Base-by-base conservation (phyloP, 2,797 vertebrate species). In the Peromyscus nudipes region DNA sequence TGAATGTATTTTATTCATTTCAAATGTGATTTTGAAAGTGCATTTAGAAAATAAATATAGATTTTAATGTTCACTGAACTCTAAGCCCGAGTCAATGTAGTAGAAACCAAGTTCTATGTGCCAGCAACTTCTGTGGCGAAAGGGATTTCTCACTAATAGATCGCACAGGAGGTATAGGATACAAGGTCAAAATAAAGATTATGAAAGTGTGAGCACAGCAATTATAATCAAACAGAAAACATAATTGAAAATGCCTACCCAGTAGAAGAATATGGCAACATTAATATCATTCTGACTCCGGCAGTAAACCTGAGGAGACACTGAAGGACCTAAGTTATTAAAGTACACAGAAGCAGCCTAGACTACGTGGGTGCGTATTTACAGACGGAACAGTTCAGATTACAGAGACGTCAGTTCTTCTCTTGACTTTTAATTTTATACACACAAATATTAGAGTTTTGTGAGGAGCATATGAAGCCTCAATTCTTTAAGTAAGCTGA, bases 381-480 rank as follows among this genome's bases (percentile, higher is more conserved):
- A 77, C 40, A 71, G 4, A 67, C 23, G 0, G 34, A 90, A 89
- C 90, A 52, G 1, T 14, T 86, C 89, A 82, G 75, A 62, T 87
- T 57, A 8, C 5, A 83, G 86, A 57, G 27, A 89, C 67, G 12
- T 76, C n/a, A 12, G 17, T 62, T 49, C 13, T 83, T 25, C 34
- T 57, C 11, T 62, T 95, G 23, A 76, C 83, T 96, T 88, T 90
- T 76, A 81, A 95, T 77, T 92, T 84, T 52, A 89, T 55, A 79
- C 3, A 31, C 17, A 89, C 23, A 83, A 4, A 9, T 77, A 75
- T 95, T 84, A 91, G 37, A 94, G 84, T 71, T 82, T 71, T 65
- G 75, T 75, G 37, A 94, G 27, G 11, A 92, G 4, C 6, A n/a
- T 81, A n/a, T 27, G 2, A 83, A 83, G 21, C 2, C 21, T 60